A percentile compares a stretch with the other conserved stretches of the same genome.
Evolutionary conservation across 2,113 vertebrate species (phyloP).

Genomic region (Chiloscyllium plagiosum): DNA sequence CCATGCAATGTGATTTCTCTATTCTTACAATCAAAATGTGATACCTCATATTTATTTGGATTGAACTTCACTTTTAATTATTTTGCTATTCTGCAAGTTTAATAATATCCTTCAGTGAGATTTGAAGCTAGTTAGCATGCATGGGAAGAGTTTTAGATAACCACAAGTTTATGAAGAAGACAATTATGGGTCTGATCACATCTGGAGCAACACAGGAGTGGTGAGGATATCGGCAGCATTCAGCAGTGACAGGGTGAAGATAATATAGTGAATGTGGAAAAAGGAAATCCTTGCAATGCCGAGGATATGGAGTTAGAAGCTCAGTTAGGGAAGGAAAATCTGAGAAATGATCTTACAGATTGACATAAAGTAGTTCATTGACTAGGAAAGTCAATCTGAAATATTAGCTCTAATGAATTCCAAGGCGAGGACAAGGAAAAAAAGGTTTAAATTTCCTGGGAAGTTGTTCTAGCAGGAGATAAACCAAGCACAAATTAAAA

Average conservation of each 20-base stretch:
- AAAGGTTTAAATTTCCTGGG: neutral
- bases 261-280: neutral
- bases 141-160: neutral
- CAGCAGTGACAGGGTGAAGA: neutral
- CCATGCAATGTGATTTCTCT: too few species aligned
- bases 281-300: neutral
- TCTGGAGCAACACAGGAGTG: neutral
- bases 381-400: neutral
- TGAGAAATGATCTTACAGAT: neutral
- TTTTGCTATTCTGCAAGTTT: too few species aligned
- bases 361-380: neutral
- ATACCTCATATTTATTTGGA: too few species aligned
- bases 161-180: neutral
- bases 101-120: neutral
- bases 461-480: neutral
- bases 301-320: neutral
- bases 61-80: too few species aligned
- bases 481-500: neutral
- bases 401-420: neutral
- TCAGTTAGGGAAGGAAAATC: neutral
- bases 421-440: neutral
- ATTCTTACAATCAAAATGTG: too few species aligned
- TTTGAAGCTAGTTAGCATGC: neutral
- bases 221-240: neutral
- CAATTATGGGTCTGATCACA: neutral